Percentiles rank a stretch among this genome's conserved stretches.
Conservation (phyloP, 1,140 invertebrate species). For the Lepidurus arcticus region DNA sequence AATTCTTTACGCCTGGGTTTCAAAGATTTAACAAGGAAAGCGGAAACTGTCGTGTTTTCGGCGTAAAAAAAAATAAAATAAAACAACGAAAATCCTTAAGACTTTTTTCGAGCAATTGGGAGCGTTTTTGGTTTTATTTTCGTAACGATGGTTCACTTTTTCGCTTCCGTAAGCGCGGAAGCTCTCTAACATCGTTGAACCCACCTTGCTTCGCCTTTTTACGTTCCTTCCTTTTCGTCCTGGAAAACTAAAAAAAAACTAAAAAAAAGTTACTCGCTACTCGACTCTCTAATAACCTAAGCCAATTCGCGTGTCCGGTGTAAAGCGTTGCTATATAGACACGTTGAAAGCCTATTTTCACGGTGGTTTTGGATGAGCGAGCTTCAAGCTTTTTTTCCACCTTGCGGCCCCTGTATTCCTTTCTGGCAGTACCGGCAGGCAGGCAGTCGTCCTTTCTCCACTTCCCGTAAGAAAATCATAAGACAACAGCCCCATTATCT, state of each 20-base stretch:
- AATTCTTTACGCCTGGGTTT: background rate
- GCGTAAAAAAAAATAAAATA: too few relatives aligned
- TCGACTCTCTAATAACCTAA: background rate
- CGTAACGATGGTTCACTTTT: too few relatives aligned
- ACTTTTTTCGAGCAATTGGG: too few relatives aligned
- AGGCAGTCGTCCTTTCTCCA: background rate
- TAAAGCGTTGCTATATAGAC: background rate
- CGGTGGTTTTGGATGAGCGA: background rate
- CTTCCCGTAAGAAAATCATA: background rate
- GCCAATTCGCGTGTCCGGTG: background rate
- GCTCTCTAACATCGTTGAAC: too few relatives aligned
- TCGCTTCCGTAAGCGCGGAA: too few relatives aligned
- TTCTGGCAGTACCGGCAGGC: background rate
- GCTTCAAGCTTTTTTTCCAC: background rate
- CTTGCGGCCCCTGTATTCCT: background rate
- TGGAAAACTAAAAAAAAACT: background rate
- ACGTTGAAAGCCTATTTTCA: slow-evolving; percentile 4
- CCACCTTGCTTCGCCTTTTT: too few relatives aligned
- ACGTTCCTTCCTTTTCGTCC: background rate
- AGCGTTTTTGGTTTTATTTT: too few relatives aligned
- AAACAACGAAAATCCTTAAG: too few relatives aligned
- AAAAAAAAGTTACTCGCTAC: background rate
- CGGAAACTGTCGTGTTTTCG: too few relatives aligned
- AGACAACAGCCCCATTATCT: slow-evolving; percentile 18
- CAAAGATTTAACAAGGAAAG: background rate